Conservation (phyloP, 2,888 invertebrate species). For the Rotaria socialis region DNA sequence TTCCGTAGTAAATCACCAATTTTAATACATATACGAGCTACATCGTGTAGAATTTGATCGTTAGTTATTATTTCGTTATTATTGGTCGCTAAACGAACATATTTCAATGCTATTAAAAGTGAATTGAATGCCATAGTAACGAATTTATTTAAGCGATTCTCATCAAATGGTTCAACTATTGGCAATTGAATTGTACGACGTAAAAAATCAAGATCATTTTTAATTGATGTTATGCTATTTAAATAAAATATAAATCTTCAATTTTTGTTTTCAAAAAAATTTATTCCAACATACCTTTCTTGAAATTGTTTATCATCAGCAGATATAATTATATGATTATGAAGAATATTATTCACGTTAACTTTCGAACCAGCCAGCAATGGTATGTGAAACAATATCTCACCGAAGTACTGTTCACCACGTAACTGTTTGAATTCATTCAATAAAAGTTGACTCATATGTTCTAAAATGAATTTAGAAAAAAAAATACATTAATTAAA, state of each 20-base stretch:
- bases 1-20: background rate
- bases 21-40: slow-evolving; percentile 11
- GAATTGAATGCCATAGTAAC: background rate
- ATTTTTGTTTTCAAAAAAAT: too few species aligned
- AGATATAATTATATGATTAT: background rate
- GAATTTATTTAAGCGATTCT: slow-evolving; percentile 3
- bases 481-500: too few species aligned
- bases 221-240: background rate
- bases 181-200: background rate
- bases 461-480: background rate
- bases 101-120: background rate
- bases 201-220: slow-evolving; percentile 3
- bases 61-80: background rate
- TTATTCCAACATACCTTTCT: background rate
- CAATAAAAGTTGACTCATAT: background rate
- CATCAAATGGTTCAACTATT: slow-evolving; percentile 28
- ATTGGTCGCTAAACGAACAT: background rate
- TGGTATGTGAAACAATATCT: background rate
- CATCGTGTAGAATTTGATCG: slow-evolving; percentile 29
- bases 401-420: background rate
- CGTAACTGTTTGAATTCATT: slow-evolving; percentile 2
- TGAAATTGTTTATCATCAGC: background rate
- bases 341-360: background rate
- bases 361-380: background rate
- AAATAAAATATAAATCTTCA: background rate